Base-by-base conservation (phyloP, 2,888 invertebrate species). In the Bibio marci region DNA sequence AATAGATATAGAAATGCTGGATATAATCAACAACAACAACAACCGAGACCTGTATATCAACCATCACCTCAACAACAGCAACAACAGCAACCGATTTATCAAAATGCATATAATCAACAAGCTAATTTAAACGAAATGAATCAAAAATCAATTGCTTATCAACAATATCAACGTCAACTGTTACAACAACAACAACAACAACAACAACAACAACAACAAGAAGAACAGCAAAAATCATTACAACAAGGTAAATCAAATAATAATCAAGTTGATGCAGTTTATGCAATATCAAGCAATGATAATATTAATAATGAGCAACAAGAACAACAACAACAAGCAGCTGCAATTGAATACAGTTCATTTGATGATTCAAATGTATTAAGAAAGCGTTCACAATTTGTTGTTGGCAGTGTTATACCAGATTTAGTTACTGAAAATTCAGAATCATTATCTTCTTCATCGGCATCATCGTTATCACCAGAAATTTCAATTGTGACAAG, bases 361-460 rank as follows among this genome's bases (percentile, higher is more conserved):
- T 15, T 30, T 8, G 39, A 41, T 4, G 42, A 44, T 11, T 37
- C 42, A 18, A 44, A 43, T 32, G 38, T 43, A 18, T 27, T 50
- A 33, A 39, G 40, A 34, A 38, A 43, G 32, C 62, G 65, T 28
- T 64, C 60, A 36, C 71, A 76, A 52, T 77, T 76, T 54, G 76
- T 77, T 0, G 76, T 76, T 2, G 76, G 76, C 1, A 76, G 68
- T 48, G 63, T 75, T 30, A n/a, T 45, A 8, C 45, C 46, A 25
- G 37, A 38, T 7, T 32, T 31, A 8, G 37, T 31, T 19, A 32
- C 13, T 19, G 35, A 41, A 25, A 18, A 28, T 37, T 4, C 22
- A 6, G 22, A 6, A 22, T 6, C 22, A 22, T 8, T 8, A 22
- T 22, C 22, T 6, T 22, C 11, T 66, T 61, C 2, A 70, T 71